These are phyloP conservation scores for Drosophila infuscata DNA, from an alignment of 2,888 invertebrate genomes.

Conservation along the genomic window DNA sequence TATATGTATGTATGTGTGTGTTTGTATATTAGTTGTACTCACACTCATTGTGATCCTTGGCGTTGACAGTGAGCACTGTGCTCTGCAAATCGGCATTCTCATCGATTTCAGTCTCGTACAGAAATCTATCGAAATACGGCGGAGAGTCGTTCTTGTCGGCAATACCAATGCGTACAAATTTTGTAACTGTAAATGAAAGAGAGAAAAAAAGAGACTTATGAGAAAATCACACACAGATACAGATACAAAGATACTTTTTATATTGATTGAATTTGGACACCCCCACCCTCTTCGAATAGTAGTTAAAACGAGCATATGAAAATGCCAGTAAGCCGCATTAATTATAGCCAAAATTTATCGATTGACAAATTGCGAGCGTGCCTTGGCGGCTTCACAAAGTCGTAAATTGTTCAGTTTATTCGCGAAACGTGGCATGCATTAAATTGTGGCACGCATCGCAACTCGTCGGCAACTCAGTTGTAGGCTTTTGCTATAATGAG, in stretches of 20 bases:
- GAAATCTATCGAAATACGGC: conserved; percentile 98
- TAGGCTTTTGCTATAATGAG: conserved; percentile 36
- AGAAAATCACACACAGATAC: conserved; percentile 17
- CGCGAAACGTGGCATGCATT: conserved; percentile 71
- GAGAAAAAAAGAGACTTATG: conserved; percentile 11
- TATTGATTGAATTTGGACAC: conserved; percentile 16
- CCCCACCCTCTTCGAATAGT: neutral
- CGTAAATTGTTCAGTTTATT: conserved; percentile 70
- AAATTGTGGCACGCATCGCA: conserved; percentile 39
- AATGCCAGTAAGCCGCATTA: conserved; percentile 73
- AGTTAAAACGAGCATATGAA: conserved; percentile 57
- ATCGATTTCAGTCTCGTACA: conserved; percentile 98
- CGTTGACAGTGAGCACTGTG: conserved; percentile 98
- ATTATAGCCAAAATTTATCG: conserved; percentile 74
- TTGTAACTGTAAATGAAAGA: conserved; percentile 91
- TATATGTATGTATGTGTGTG: neutral
- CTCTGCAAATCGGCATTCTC: conserved; percentile 98
- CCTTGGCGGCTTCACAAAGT: conserved; percentile 42
- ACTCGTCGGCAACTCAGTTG: conserved; percentile 6
- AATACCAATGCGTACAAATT: conserved; percentile 98
- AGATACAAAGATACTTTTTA: conserved; percentile 1
- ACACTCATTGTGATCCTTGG: conserved; percentile 99
- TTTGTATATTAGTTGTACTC: conserved; percentile 86
- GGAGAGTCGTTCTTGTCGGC: conserved; percentile 99
- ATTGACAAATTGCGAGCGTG: conserved; percentile 78